Percentiles rank a stretch among this genome's conserved stretches.
Conservation (phyloP, 2,888 invertebrate genomes). For the Agrilus mali region DNA sequence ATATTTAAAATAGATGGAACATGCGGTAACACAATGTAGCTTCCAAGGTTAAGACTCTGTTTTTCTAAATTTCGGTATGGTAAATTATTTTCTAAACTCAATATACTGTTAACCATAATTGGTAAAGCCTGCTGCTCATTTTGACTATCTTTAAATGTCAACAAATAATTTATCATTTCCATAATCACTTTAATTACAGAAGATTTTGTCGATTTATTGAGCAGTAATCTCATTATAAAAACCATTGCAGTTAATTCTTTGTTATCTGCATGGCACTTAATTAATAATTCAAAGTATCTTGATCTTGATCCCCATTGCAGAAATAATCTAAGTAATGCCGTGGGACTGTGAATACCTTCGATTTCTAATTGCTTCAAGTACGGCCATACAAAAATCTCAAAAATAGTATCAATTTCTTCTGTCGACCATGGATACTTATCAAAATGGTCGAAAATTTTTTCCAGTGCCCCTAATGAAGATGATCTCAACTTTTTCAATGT, state of each 20-base stretch:
- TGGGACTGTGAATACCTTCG: constrained; percentile 76
- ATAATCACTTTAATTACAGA: constrained; percentile 56
- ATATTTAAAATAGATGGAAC: constrained; percentile 57
- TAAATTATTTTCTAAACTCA: constrained; percentile 26
- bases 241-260: constrained; percentile 44
- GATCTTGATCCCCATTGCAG: constrained; percentile 70
- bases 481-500: constrained; percentile 54
- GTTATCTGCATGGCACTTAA: constrained; percentile 41
- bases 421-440: constrained; percentile 60
- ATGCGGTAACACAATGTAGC: constrained; percentile 60
- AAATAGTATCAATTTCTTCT: constrained; percentile 60
- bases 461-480: constrained; percentile 46
- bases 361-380: constrained; percentile 57
- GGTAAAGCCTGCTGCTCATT: constrained; percentile 33
- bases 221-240: constrained; percentile 57
- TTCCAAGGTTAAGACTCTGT: constrained; percentile 54
- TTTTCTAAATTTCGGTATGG: constrained; percentile 22
- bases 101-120: constrained; percentile 32
- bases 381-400: constrained; percentile 71
- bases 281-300: constrained; percentile 59
- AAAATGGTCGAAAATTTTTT: constrained; percentile 68
- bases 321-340: constrained; percentile 68
- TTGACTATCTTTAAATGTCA: constrained; percentile 51
- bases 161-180: constrained; percentile 61
- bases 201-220: constrained; percentile 51